phyloP scores from a whole-genome alignment of 2,797 vertebrate species.

The Chelon labrosus region DNA sequence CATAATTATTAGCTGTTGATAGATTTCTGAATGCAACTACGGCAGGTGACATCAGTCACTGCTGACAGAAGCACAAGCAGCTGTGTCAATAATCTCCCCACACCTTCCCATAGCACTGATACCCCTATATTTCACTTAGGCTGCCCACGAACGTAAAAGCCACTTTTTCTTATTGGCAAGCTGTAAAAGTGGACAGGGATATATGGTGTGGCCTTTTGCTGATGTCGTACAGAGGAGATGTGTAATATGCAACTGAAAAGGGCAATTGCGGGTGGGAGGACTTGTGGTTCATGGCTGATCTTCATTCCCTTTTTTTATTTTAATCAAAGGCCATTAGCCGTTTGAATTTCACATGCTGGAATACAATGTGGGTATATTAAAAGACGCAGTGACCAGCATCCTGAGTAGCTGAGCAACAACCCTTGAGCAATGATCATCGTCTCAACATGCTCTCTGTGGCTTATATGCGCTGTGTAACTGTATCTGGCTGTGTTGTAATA shows the following conservation, averaged over 20 bases:
- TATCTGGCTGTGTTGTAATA: not conserved
- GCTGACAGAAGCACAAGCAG: slow-evolving; percentile 51
- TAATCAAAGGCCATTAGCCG: not conserved
- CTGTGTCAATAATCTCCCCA: slow-evolving; percentile 59
- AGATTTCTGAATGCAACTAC: slow-evolving; percentile 61
- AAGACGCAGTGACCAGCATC: not conserved
- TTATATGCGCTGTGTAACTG: too few species aligned
- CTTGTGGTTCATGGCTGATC: not conserved
- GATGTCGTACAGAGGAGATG: slow-evolving; percentile 48
- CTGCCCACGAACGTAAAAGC: slow-evolving; percentile 40
- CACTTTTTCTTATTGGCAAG: slow-evolving; percentile 71
- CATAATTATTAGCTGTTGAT: slow-evolving; percentile 80
- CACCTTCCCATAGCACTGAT: slow-evolving; percentile 34
- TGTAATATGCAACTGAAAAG: slow-evolving; percentile 60
- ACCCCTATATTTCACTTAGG: slow-evolving; percentile 58
- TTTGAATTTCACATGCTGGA: slow-evolving; percentile 3
- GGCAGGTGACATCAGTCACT: slow-evolving; percentile 62
- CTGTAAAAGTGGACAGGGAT: slow-evolving; percentile 71
- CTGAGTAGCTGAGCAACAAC: not conserved
- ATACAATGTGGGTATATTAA: not conserved
- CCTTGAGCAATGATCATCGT: too few species aligned
- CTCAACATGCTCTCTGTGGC: too few species aligned
- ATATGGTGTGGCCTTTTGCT: slow-evolving; percentile 70
- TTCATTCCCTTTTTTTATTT: not conserved
- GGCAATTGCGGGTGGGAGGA: slow-evolving; percentile 38